Evolutionary conservation across 2,888 invertebrate genomes (phyloP), one percentile per base, ranked within the genome.

Genomic region (Pycnomerus fuliginosus): DNA sequence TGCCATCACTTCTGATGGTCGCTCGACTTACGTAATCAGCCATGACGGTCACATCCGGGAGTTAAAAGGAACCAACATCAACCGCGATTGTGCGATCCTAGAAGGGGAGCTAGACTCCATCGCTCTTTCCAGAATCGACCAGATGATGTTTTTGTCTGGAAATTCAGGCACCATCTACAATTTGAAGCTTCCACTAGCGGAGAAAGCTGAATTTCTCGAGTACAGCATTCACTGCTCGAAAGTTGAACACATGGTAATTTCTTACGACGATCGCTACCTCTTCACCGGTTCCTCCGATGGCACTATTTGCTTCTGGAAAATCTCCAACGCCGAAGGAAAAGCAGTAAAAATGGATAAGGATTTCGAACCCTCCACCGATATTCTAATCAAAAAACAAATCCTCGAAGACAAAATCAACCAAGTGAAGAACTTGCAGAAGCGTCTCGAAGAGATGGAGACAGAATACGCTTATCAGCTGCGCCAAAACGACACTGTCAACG

Each of bases 391-490:
- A 16, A 85, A 83, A 36, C 75, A 73, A 28, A 84, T 90, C 61
- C 74, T 95, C 16, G 84, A 87, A 56, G 89, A 90, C 38, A 93
- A 92, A 74, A 83, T 88, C 50, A 71, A 79, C 1, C 76, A 75
- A 46, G 87, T 87, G 45, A 69, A 72, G 17, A 83, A 84, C 46
- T 68, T 79, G 15, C 82, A 81, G 53, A 79, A 83, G 13, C 78
- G 91, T 33, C 82, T 94, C 66, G 84, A 84, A 52, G 93, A 96
- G 68, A 74, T 93, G 56, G 87, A 90, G 64, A 87, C 88, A 8
- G 94, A 95, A 67, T 90, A 91, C 62, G 83, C 86, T 0, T 93
- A 93, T 65, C 90, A 92, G 67, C 76, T 90, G 57, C 79, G 88
- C 15, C 85, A 92, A 71, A 84, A 81, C 23, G 85, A 91, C 62